Evolutionary conservation across 2,888 invertebrate species (phyloP), one percentile per base, ranked within the genome.

Genomic region (Salpingus planirostris): DNA sequence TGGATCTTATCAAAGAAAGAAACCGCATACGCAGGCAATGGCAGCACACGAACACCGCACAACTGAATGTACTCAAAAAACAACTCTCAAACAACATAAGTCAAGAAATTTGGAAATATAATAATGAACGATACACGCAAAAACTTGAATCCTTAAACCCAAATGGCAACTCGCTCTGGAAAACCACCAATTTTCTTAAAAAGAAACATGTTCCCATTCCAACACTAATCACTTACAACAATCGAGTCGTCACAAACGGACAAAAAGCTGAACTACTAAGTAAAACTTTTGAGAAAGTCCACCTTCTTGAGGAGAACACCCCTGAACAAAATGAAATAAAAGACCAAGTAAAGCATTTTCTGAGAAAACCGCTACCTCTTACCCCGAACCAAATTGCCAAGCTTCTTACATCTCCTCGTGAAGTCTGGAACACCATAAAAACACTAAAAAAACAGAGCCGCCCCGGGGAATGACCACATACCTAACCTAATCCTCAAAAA

Each of bases 401-500:
- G n/a, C n/a, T n/a, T n/a, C n/a, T n/a, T 8, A 5, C 18, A 5
- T 18, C 18, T 8, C 18, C 18, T 6, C 5, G 5, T 18, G 18
- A 18, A 18, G 8, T 18, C 18, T 6, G 8, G 5, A 18, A 18
- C 5, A 18, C 8, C 18, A 18, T 18, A 5, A 18, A 18, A 18
- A 6, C 18, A 6, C 18, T 18, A 5, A 18, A 18, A n/a, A 18
- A 18, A 18, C 18, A 18, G 8, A 18, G 8, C 18, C 8, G 18
- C 18, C 18, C 18, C 18, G 5, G 18, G 18, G 8, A 5, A 5
- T 11, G 46, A 49, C 14, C 12, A 21, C 2, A 44, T 51, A 5
- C 28, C 36, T 4, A 42, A 47, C 14, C 35, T 24, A 13, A 24
- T 45, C 1, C 18, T 46, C 3, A 50, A 52, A 40, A 33, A 47